phyloP scores from a whole-genome alignment of 2,888 invertebrate genomes.

The Ceraclea dissimilis region DNA sequence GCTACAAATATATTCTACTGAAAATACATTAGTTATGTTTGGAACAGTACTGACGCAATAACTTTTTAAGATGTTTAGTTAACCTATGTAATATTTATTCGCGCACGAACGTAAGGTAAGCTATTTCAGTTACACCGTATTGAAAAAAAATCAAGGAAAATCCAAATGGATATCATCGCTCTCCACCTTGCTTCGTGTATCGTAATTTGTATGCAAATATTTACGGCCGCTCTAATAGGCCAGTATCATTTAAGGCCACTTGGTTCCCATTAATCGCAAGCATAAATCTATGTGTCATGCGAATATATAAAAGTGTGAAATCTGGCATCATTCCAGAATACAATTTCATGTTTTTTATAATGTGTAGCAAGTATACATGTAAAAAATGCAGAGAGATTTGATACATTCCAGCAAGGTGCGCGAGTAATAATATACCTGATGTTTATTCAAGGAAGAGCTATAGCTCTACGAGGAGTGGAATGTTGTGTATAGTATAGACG shows the following conservation, averaged over 20 bases:
- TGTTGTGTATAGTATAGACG: neutral
- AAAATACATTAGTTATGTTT: too few relatives aligned
- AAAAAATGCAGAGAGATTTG: constrained; percentile 23
- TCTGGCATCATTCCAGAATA: constrained; percentile 20
- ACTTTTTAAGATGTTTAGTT: too few relatives aligned
- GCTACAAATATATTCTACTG: too few relatives aligned
- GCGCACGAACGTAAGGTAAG: neutral
- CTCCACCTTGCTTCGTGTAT: constrained; percentile 22
- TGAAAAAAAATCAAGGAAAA: neutral
- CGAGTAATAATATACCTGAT: constrained; percentile 1
- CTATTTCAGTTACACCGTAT: constrained; percentile 10
- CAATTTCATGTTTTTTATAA: neutral
- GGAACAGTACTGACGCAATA: too few relatives aligned
- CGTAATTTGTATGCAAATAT: constrained; percentile 21
- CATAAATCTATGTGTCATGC: constrained; percentile 26
- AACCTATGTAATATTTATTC: too few relatives aligned
- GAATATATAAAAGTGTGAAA: constrained; percentile 24
- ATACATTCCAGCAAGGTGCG: constrained; percentile 20
- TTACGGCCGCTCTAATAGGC: constrained; percentile 20
- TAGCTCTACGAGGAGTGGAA: neutral
- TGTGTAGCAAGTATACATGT: constrained; percentile 10
- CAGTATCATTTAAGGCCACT: constrained; percentile 17
- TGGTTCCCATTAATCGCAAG: constrained; percentile 21
- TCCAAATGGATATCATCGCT: constrained; percentile 12
- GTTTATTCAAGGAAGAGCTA: neutral